phyloP scores from a whole-genome alignment of 2,113 vertebrate species.

The Bubo bubo region DNA sequence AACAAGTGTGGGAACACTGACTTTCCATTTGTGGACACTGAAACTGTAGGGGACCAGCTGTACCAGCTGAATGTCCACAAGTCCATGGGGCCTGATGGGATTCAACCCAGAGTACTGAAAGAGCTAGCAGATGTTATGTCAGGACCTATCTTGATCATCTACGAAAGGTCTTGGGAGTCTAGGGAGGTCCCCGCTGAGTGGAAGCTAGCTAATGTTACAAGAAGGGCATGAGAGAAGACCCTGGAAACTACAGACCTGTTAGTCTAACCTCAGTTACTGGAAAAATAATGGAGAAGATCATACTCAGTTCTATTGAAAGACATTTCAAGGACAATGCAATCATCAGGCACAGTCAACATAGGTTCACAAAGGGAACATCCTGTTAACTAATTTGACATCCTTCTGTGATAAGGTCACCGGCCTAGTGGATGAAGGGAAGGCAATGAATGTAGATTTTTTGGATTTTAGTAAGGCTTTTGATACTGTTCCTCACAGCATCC shows the following conservation, averaged over 20 bases:
- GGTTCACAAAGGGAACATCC: too few relatives aligned
- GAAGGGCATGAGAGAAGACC: neutral
- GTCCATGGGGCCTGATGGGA: neutral
- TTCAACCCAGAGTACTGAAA: neutral
- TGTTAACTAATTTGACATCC: too few relatives aligned
- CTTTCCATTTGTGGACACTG: neutral
- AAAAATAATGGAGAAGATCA: too few relatives aligned
- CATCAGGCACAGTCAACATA: too few relatives aligned
- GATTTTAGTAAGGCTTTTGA: too few relatives aligned
- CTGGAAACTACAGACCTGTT: neutral
- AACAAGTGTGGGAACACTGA: neutral
- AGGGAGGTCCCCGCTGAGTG: neutral
- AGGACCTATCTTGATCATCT: neutral
- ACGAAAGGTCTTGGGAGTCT: neutral
- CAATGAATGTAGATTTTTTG: too few relatives aligned
- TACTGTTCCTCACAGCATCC: too few relatives aligned
- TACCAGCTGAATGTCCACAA: neutral
- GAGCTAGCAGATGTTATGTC: neutral
- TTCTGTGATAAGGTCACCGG: too few relatives aligned
- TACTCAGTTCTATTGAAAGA: too few relatives aligned
- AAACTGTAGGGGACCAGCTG: neutral
- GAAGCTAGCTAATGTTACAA: neutral
- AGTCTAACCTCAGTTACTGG: neutral
- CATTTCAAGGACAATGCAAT: too few relatives aligned
- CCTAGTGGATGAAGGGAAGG: too few relatives aligned